A percentile compares a stretch with the other conserved stretches of the same genome.
Conservation (phyloP, 2,113 vertebrate species). For the Phaethon lepturus region DNA sequence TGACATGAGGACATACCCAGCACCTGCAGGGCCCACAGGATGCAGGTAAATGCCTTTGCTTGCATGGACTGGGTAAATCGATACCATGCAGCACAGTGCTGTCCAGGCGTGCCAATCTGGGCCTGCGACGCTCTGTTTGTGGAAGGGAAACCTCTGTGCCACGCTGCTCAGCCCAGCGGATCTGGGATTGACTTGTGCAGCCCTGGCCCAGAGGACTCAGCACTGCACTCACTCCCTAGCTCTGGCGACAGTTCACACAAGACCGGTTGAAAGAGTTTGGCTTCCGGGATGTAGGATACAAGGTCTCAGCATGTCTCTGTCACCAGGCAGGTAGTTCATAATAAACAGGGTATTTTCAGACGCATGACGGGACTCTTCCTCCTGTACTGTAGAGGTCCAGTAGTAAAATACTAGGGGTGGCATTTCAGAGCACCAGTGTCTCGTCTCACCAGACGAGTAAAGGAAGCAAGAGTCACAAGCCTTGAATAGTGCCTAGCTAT, state of each 20-base stretch:
- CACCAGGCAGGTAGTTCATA: neutral
- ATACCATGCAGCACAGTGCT: neutral
- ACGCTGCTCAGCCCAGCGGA: neutral
- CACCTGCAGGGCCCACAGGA: no score
- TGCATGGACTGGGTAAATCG: neutral
- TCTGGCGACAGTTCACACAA: neutral
- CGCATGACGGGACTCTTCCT: neutral
- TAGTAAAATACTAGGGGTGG: no score
- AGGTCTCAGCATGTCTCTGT: neutral
- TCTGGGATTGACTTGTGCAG: neutral
- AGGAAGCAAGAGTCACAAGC: neutral
- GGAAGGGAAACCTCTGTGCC: neutral
- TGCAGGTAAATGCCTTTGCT: neutral
- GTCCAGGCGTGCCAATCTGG: neutral
- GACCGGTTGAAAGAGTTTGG: neutral
- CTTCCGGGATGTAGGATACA: neutral
- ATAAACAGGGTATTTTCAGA: neutral
- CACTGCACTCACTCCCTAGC: neutral
- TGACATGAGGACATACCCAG: neutral
- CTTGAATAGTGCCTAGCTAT: neutral
- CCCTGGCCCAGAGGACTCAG: neutral
- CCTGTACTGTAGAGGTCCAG: no score
- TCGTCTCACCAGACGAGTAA: neutral
- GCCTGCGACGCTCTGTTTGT: accelerated
- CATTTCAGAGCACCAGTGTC: neutral